Evolutionary conservation across 2,888 invertebrate genomes (phyloP).

Genomic region (Stenolophus ochropezus): DNA sequence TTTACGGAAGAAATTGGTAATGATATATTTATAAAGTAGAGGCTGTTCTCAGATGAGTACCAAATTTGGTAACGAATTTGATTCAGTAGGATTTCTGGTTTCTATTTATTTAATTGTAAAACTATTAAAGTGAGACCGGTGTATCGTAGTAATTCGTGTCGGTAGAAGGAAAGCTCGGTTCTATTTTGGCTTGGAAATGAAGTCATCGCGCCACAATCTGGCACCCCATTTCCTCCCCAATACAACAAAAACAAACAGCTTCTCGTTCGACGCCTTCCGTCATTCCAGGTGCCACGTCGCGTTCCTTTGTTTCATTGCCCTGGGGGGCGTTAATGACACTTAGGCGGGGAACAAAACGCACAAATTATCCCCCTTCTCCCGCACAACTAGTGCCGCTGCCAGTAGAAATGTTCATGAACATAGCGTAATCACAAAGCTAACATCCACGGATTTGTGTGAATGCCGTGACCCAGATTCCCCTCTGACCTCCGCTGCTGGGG

Average conservation of each 20-base stretch:
- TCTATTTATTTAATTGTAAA: no score
- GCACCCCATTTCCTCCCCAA: neutral
- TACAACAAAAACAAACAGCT: neutral
- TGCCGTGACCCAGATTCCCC: conserved; percentile 40
- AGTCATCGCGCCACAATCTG: neutral
- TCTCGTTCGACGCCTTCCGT: neutral
- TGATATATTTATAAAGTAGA: no score
- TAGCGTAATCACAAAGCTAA: conserved; percentile 58
- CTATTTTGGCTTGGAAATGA: neutral
- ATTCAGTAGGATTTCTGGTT: no score
- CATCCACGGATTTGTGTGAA: conserved; percentile 53
- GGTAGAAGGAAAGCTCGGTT: neutral
- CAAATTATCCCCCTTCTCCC: conserved; percentile 44
- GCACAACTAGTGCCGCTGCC: neutral
- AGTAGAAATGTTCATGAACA: conserved; percentile 43
- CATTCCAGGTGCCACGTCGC: neutral
- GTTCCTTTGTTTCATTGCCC: conserved; percentile 41
- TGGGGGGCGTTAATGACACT: conserved; percentile 42
- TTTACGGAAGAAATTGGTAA: no score
- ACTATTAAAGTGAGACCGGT: neutral
- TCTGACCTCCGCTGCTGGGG: neutral
- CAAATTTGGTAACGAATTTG: no score
- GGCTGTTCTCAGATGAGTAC: no score
- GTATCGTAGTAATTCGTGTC: neutral
- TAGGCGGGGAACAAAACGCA: conserved; percentile 52